Conservation (phyloP, 2,113 vertebrate species). For the Platysteira castanea region DNA sequence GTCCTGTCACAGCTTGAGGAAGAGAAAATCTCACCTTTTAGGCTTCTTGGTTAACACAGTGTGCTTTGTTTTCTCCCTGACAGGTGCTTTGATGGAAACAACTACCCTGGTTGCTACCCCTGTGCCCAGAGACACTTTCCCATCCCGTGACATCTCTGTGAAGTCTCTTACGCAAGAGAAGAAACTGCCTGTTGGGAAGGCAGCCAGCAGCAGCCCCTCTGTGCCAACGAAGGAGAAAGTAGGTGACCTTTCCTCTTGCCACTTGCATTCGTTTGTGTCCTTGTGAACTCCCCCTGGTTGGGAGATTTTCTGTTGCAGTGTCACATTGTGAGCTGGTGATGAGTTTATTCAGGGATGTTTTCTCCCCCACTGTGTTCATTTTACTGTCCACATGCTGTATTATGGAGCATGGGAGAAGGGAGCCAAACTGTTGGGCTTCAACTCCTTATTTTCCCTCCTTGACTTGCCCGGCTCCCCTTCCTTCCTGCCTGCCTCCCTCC, state of each 20-base stretch:
- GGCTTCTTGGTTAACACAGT: fast-evolving
- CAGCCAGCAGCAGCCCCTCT: not conserved
- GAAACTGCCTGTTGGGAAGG: fast-evolving
- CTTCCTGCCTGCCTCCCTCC: not conserved
- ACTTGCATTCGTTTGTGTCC: not conserved
- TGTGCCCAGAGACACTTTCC: not conserved
- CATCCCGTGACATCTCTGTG: not conserved
- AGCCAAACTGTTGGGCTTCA: not conserved
- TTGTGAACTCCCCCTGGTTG: fast-evolving
- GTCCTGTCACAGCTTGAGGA: not conserved
- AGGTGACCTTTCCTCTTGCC: not conserved
- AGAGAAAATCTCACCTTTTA: not conserved
- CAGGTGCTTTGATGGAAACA: not conserved
- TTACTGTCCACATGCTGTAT: fast-evolving
- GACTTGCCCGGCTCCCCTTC: not conserved
- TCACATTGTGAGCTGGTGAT: not conserved
- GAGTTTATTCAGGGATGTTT: not conserved
- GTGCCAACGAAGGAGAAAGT: not conserved
- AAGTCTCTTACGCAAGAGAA: not conserved
- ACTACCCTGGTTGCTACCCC: fast-evolving
- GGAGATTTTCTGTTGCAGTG: not conserved
- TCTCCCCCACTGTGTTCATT: fast-evolving
- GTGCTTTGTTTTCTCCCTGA: not conserved
- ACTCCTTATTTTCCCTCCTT: not conserved
- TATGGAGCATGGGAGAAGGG: not conserved